These are phyloP conservation scores for Eurypyga helias DNA, from an alignment of 2,113 vertebrate species.

Conservation along the genomic window DNA sequence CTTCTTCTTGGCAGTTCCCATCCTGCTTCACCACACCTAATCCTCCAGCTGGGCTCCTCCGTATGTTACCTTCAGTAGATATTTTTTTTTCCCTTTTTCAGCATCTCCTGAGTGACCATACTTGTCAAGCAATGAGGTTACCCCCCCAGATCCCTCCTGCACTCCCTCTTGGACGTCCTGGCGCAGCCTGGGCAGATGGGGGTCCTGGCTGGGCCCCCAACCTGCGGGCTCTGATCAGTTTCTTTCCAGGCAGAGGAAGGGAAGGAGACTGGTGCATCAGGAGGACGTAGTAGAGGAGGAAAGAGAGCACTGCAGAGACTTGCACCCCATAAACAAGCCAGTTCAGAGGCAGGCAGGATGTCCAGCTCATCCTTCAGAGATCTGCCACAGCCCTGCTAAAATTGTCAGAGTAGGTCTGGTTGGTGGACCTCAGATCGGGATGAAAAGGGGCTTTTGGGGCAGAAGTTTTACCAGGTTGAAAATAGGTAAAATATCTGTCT, in stretches of 20 bases:
- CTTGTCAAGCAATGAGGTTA: neutral
- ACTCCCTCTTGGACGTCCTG: neutral
- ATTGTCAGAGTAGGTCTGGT: neutral
- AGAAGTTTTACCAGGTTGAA: neutral
- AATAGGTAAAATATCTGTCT: neutral
- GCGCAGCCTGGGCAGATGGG: neutral
- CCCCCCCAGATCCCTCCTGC: too few relatives aligned
- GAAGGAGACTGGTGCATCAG: neutral
- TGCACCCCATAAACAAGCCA: neutral
- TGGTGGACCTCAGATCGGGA: accelerated
- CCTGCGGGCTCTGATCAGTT: neutral
- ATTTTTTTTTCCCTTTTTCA: neutral
- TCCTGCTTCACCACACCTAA: neutral
- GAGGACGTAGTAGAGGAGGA: accelerated
- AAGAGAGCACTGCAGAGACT: neutral
- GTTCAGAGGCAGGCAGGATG: neutral
- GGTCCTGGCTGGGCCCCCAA: neutral
- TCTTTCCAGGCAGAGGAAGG: neutral
- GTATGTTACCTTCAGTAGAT: neutral
- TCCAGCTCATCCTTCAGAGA: neutral
- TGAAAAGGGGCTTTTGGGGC: neutral
- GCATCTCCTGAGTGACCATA: neutral
- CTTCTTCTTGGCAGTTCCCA: neutral
- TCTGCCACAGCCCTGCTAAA: neutral
- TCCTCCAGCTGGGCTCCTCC: neutral